Evolutionary conservation across 2,797 vertebrate genomes (phyloP).

Genomic region (Yasuhikotakia modesta): DNA sequence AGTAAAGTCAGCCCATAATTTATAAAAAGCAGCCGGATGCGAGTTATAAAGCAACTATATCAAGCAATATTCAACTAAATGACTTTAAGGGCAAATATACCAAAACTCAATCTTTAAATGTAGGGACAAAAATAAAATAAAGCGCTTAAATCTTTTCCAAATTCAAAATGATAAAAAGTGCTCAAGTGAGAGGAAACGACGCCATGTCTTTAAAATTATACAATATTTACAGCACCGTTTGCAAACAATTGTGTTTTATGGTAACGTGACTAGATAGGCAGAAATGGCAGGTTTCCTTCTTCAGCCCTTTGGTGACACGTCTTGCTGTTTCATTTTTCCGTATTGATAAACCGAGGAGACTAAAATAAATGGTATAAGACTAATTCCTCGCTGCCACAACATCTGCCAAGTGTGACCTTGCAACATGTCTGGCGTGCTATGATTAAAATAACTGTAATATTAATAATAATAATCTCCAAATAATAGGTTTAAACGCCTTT

Average conservation of each 20-base stretch:
- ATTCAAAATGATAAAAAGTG: conserved; percentile 75
- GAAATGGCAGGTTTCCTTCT: conserved; percentile 71
- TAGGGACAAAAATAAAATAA: conserved; percentile 53
- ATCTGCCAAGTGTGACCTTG: conserved; percentile 45
- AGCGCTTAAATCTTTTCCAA: conserved; percentile 62
- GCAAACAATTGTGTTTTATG: conserved; percentile 62
- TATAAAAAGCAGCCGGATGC: too few species aligned
- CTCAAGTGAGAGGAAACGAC: conserved; percentile 75
- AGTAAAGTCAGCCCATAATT: conserved; percentile 43
- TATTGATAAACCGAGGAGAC: conserved; percentile 43
- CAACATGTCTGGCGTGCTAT: conserved; percentile 50
- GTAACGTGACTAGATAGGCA: conserved; percentile 62
- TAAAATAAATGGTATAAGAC: conserved; percentile 43
- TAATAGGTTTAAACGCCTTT: conserved; percentile 44
- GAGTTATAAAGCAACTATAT: conserved; percentile 56
- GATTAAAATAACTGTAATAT: conserved; percentile 52
- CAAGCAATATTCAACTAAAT: conserved; percentile 60
- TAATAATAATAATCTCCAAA: conserved; percentile 22
- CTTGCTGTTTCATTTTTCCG: conserved; percentile 55
- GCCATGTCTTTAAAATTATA: conserved; percentile 76
- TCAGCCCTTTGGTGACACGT: conserved; percentile 67
- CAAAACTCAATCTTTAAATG: conserved; percentile 57
- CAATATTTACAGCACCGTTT: conserved; percentile 80
- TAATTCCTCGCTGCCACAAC: conserved; percentile 39
- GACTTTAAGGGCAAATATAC: conserved; percentile 70